Conservation (phyloP, 2,888 invertebrate species). For the Pogonocherus hispidulus region DNA sequence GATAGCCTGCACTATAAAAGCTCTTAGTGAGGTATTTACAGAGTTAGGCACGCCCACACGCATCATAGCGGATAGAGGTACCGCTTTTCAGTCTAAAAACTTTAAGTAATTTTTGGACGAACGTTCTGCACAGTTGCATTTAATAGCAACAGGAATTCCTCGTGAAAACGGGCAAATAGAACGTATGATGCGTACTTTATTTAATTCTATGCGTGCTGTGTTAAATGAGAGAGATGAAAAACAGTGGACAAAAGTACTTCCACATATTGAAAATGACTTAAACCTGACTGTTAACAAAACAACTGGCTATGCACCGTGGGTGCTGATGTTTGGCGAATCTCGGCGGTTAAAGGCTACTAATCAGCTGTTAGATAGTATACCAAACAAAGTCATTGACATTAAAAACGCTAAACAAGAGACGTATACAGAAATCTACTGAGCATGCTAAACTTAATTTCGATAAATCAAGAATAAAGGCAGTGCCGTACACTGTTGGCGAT, state of each 20-base stretch:
- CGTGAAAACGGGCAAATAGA: constrained; percentile 7
- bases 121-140: neutral
- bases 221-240: neutral
- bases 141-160: too few species aligned
- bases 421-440: too few species aligned
- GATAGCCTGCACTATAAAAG: too few species aligned
- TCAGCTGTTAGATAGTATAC: constrained; percentile 25
- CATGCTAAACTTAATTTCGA: neutral
- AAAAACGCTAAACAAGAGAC: neutral
- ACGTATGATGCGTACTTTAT: constrained; percentile 17
- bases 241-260: neutral
- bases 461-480: neutral
- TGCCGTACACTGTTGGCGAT: neutral
- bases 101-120: constrained; percentile 4
- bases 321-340: constrained; percentile 33
- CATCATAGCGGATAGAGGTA: neutral
- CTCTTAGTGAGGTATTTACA: too few species aligned
- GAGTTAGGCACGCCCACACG: too few species aligned
- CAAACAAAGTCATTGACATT: neutral
- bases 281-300: constrained; percentile 36
- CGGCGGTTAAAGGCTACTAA: too few species aligned
- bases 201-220: constrained; percentile 6
- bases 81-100: neutral
- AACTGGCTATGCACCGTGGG: constrained; percentile 30
- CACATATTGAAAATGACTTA: constrained; percentile 26